Base-by-base conservation (phyloP, 2,113 vertebrate genomes). In the Rhipidura dahli region DNA sequence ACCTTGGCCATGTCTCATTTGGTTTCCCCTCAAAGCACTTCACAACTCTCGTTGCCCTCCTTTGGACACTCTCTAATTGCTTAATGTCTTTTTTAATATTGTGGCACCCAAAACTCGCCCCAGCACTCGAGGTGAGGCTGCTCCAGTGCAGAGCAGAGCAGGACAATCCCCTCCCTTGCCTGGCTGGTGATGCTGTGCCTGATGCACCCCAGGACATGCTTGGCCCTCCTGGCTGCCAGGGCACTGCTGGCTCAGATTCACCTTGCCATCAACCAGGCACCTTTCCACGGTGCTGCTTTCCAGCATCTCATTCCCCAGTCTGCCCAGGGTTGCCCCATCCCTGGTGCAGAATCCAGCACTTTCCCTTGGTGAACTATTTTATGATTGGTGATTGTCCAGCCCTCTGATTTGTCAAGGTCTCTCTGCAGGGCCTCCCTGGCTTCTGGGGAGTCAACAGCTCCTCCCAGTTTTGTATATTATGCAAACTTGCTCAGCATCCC, bases 91-190 rank as follows among this genome's bases (percentile, higher is more conserved):
- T 47, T 6, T 47, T 66, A 26, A 26, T 1, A 21, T 14, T 66
- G 31, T 8, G 17, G 7, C 1, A 0, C 3, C 37, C 26, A 42
- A 17, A 50, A 4, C 26, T 31, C 31, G 9, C 0, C 42, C 0
- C 16, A 42, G 7, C 0, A 42, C 26, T 7, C 0, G 0, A 35
- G 31, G 1, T 42, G 31, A 59, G 31, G 31, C 35, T 0, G 2
- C 7, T 17, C 13, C 71, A 57, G 20, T 0, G 4, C 35, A 61
- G 66, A 61, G 33, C 31, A 83, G 37, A 71, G 21, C 1, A 0
- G 39, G 16, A 53, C 39, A 66, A 66, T 66, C 31, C 35, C 16
- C 20, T 50, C 26, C 35, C 70, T 31, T 66, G 26, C 60, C 35
- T 0, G 0, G 15, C 70, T 64, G n/a, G 26, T 0, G 1, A 40